Evolutionary conservation across 2,113 vertebrate genomes (phyloP).

Genomic region (Anoplopoma fimbria): DNA sequence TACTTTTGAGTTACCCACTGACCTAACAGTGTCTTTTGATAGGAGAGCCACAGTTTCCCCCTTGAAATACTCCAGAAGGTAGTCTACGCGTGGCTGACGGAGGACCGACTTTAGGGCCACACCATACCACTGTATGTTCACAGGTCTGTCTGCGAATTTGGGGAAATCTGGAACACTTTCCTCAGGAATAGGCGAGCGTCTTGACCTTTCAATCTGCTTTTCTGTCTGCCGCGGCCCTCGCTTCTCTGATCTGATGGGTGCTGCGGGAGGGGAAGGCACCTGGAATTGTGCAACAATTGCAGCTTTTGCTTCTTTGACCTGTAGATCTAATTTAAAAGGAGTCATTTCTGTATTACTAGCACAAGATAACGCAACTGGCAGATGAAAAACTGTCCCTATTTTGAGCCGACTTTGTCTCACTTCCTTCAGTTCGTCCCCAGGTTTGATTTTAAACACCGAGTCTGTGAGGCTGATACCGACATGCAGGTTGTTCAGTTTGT

Average conservation of each 20-base stretch:
- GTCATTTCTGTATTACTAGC: constrained; percentile 80
- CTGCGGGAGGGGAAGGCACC: constrained; percentile 86
- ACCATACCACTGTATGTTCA: constrained; percentile 88
- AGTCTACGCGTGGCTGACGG: constrained; percentile 91
- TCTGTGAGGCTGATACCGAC: constrained; percentile 83
- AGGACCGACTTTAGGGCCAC: constrained; percentile 92
- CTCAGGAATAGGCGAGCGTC: constrained; percentile 80
- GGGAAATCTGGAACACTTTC: constrained; percentile 81
- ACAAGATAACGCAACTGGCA: constrained; percentile 85
- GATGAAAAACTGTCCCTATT: constrained; percentile 85
- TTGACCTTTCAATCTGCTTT: constrained; percentile 78
- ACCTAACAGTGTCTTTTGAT: constrained; percentile 90
- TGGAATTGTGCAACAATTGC: constrained; percentile 83
- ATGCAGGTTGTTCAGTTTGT: constrained; percentile 86
- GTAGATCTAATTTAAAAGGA: constrained; percentile 87
- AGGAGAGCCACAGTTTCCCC: constrained; percentile 94
- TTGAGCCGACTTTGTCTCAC: constrained; percentile 88
- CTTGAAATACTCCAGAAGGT: constrained; percentile 97
- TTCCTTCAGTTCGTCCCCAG: constrained; percentile 84
- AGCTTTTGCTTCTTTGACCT: constrained; percentile 80
- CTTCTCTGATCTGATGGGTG: constrained; percentile 86
- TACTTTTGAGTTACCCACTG: constrained; percentile 91
- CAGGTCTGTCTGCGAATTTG: constrained; percentile 86
- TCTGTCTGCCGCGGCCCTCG: constrained; percentile 72
- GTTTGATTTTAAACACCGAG: constrained; percentile 88